phyloP scores from a whole-genome alignment of 2,888 invertebrate species.

The Xanthorhoe designata region DNA sequence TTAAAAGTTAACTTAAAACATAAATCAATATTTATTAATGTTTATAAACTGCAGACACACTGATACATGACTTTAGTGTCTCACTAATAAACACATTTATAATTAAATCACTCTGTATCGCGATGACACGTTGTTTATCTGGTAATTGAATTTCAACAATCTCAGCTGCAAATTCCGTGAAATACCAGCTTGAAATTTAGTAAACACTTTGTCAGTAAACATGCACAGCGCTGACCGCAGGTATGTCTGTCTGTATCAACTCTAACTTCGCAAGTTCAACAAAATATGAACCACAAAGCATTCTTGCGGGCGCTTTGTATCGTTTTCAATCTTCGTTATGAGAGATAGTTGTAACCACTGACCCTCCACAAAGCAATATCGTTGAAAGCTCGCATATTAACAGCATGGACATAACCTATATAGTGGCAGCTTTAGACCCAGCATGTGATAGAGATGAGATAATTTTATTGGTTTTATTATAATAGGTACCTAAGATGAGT shows the following conservation, averaged over 20 bases:
- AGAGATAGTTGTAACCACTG: slow-evolving; percentile 71
- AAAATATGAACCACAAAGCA: slow-evolving; percentile 79
- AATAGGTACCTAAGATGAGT: too few species aligned
- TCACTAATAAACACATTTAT: too few species aligned
- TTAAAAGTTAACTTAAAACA: too few species aligned
- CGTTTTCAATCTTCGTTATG: slow-evolving; percentile 78
- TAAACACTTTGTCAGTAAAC: slow-evolving; percentile 35
- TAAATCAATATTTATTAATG: too few species aligned
- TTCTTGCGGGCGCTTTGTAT: slow-evolving; percentile 80
- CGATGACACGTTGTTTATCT: background rate
- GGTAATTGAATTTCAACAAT: slow-evolving; percentile 6
- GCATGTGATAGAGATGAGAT: slow-evolving; percentile 1
- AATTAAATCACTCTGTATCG: background rate
- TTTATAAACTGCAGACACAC: too few species aligned
- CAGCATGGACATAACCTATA: slow-evolving; percentile 50
- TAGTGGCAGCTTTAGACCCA: slow-evolving; percentile 31
- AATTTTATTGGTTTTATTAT: background rate
- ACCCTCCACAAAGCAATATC: slow-evolving; percentile 76
- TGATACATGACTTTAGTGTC: too few species aligned
- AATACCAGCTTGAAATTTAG: slow-evolving; percentile 17
- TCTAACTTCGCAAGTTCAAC: slow-evolving; percentile 44
- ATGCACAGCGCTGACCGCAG: slow-evolving; percentile 45
- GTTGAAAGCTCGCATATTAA: slow-evolving; percentile 76
- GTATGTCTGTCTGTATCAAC: slow-evolving; percentile 55
- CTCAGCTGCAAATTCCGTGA: slow-evolving; percentile 13